phyloP scores from a whole-genome alignment of 2,797 vertebrate genomes.

The Brachyrhaphis roseni region DNA sequence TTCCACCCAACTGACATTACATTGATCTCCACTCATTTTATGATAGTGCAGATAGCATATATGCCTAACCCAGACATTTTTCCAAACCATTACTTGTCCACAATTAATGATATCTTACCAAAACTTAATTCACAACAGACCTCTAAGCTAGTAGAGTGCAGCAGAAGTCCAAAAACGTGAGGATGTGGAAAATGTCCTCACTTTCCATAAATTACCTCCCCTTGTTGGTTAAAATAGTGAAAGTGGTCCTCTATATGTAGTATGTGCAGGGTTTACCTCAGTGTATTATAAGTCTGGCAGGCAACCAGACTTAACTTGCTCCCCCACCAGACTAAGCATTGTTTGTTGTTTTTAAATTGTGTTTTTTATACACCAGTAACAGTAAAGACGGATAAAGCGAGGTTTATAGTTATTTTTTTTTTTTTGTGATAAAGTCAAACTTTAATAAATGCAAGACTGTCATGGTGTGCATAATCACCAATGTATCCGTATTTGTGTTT shows the following conservation, averaged over 20 bases:
- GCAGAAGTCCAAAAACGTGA: neutral
- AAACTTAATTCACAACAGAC: neutral
- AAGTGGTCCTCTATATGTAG: neutral
- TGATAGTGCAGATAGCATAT: neutral
- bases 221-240: neutral
- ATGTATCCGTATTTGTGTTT: constrained; percentile 86
- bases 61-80: neutral
- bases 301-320: no score
- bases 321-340: no score
- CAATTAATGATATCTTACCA: neutral
- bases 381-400: no score
- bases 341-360: no score
- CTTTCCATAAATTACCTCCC: no score
- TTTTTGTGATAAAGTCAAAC: neutral
- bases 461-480: constrained; percentile 54
- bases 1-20: neutral
- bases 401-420: no score
- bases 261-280: neutral
- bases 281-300: no score
- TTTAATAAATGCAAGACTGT: neutral
- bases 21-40: neutral
- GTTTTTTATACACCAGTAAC: no score
- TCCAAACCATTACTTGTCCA: neutral
- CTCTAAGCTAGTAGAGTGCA: neutral
- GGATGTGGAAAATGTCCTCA: neutral